Evolutionary conservation across 2,888 invertebrate genomes (phyloP), one percentile per base, ranked within the genome.

Genomic region (Scaptomyza polygonia): DNA sequence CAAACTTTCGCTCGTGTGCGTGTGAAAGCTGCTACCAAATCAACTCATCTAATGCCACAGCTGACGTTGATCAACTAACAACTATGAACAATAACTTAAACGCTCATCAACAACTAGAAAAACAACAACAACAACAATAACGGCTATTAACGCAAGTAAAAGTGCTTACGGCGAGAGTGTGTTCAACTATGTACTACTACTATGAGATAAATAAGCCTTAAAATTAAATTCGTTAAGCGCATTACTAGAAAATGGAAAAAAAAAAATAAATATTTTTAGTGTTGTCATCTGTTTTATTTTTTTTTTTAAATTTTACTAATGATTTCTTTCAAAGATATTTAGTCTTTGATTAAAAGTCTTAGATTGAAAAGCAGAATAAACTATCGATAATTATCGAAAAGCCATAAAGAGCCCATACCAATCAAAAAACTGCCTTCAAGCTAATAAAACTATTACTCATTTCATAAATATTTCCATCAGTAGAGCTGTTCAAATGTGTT

Each of bases 1-100:
- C 30, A 32, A 53, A 55, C 61, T 54, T 67, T 55, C 39, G 53
- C 39, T 34, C 12, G 36, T 49, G 44, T 69, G 48, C 29, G 49
- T 67, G 61, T 45, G 48, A 61, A 44, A 59, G 53, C 48, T 45
- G 40, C 48, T 49, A 36, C 21, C 12, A 25, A 39, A 29, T 25
- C 44, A 61, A 25, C 32, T 47, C 54, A 16, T 14, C 25, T 54
- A 45, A 45, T 32, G 2, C 14, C 5, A 4, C 11, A 36, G 49
- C 34, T 49, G 36, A 14, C 49, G 49, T 49, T 34, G 34, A 32
- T 49, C 49, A 36, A 36, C 49, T 49, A 32, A 34, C 49, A 36
- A 36, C 49, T 49, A 12, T 36, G 36, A 36, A 25, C 34, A 49
- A 49, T 49, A 14, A 14, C 11, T 49, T 14, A 36, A 49, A 16